Base-by-base conservation (phyloP, 92 coral and sea anemone genomes). In the Porites rus region DNA sequence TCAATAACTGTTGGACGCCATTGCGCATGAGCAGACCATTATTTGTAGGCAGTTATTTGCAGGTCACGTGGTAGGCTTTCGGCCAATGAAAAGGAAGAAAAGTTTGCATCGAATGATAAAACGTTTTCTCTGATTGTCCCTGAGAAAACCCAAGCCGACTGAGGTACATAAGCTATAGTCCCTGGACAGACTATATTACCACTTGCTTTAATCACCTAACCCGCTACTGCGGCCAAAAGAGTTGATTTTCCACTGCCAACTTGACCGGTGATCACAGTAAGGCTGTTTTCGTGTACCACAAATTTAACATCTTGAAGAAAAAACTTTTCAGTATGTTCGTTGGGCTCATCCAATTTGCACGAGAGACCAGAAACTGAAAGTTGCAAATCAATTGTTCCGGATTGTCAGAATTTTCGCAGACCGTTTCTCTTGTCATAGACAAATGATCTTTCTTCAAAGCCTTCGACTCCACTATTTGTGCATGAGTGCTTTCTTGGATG, bases 161-260 rank as follows among this genome's bases (percentile, higher is more conserved):
- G 84, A 10, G 84, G 53, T 0, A 79, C 84, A 10, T 79, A 65
- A 19, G 74, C 84, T 65, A 79, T 11, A 14, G 84, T 79, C 12
- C 84, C 74, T 19, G 43, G 2, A 46, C 61, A 65, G 21, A 17
- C 21, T 17, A 66, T 51, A 22, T 20, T 51, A 6, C 84, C 84
- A 43, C 51, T 52, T 22, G 84, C 50, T 24, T 79, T 52, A 46
- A 24, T 51, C 17, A 79, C 20, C 22, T 79, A 75, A 4, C 84
- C 84, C 0, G 74, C 84, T 43, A 79, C 66, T 14, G 84, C 72
- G 17, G 75, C 72, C 64, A 66, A 51, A 28, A 79, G 74, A 46
- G 75, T 79, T 67, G 84, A 79, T 74, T 79, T 79, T 20, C 84
- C 73, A 9, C 84, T 79, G 74, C 84, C 84, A 65, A 79, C 74